A percentile compares a stretch with the other conserved stretches of the same genome.
Conservation (phyloP, 2,888 invertebrate species). For the Fabriciana adippe region DNA sequence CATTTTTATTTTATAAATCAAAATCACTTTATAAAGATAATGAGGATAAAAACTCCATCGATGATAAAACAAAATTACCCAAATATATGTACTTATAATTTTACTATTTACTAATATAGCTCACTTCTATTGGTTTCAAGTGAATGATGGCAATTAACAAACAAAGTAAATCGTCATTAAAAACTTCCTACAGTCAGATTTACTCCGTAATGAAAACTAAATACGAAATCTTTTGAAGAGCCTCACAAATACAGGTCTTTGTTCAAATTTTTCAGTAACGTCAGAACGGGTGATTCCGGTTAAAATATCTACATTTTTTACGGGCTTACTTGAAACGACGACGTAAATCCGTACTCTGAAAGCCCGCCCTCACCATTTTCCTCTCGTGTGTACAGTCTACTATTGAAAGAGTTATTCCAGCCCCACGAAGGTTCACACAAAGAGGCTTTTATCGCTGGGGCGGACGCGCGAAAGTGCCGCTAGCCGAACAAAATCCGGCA, state of each 20-base stretch:
- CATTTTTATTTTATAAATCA: no score
- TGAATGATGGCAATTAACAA: conserved; percentile 5
- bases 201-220: conserved; percentile 25
- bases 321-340: conserved; percentile 37
- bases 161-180: conserved; percentile 13
- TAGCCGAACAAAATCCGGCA: conserved; percentile 61
- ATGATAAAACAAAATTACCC: no score
- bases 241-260: conserved; percentile 26
- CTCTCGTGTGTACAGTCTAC: conserved; percentile 58
- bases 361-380: conserved; percentile 43
- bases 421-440: conserved; percentile 58
- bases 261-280: conserved; percentile 28
- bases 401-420: conserved; percentile 64
- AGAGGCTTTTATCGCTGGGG: conserved; percentile 69
- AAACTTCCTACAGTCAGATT: conserved; percentile 3
- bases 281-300: conserved; percentile 36
- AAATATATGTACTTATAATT: no score
- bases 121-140: neutral
- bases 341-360: conserved; percentile 42
- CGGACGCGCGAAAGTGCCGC: conserved; percentile 54
- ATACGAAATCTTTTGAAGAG: conserved; percentile 29
- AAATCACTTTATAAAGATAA: no score
- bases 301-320: conserved; percentile 39
- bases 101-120: no score
- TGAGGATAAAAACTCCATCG: no score